phyloP scores from a whole-genome alignment of 2,888 invertebrate species.

The Chrysotoxum bicinctum region DNA sequence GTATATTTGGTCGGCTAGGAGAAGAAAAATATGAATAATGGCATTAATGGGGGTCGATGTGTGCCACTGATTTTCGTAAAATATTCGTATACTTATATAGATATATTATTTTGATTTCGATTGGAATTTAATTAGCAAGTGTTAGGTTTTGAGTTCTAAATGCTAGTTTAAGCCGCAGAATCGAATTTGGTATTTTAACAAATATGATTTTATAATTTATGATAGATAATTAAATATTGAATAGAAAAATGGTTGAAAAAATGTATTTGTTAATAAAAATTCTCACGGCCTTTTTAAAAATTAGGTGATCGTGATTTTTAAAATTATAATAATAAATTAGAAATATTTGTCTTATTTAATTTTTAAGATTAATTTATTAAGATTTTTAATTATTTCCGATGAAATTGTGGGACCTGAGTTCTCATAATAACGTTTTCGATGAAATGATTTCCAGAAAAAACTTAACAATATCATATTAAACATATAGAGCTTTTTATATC shows the following conservation, averaged over 20 bases:
- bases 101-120: not conserved
- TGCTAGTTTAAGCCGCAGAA: slow-evolving; percentile 1
- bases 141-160: slow-evolving; percentile 8
- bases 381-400: too few relatives aligned
- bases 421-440: too few relatives aligned
- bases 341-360: too few relatives aligned
- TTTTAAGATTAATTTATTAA: too few relatives aligned
- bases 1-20: slow-evolving; percentile 5
- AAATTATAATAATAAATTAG: too few relatives aligned
- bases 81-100: not conserved
- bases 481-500: too few relatives aligned
- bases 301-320: not conserved
- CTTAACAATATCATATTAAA: too few relatives aligned
- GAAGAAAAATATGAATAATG: slow-evolving; percentile 44
- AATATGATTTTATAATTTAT: not conserved
- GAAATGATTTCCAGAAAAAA: too few relatives aligned
- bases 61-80: slow-evolving; percentile 65
- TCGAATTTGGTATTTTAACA: not conserved
- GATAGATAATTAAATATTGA: not conserved
- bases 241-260: not conserved
- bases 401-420: too few relatives aligned
- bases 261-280: not conserved
- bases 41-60: slow-evolving; percentile 49
- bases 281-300: not conserved
- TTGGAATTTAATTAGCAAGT: slow-evolving; percentile 66